phyloP scores from a whole-genome alignment of 2,888 invertebrate genomes.

The Callosobruchus maculatus region DNA sequence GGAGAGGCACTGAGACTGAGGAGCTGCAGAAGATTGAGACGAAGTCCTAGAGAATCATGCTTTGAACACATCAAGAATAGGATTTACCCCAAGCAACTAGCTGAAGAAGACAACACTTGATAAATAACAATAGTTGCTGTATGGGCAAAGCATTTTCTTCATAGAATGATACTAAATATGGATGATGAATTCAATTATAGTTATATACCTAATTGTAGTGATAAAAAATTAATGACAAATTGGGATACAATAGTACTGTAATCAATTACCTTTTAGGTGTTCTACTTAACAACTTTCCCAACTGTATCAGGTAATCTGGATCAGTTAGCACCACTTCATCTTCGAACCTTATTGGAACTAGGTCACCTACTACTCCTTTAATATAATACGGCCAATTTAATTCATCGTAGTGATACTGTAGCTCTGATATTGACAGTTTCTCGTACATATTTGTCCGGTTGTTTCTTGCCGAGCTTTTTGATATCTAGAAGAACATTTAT shows the following conservation, averaged over 20 bases:
- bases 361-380: constrained; percentile 22
- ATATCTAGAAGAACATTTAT: constrained; percentile 28
- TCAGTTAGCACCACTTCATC: constrained; percentile 38
- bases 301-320: constrained; percentile 35
- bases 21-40: too few relatives aligned
- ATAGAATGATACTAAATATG: too few relatives aligned
- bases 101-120: too few relatives aligned
- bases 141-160: too few relatives aligned
- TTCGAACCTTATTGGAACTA: constrained; percentile 11
- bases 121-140: too few relatives aligned
- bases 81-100: too few relatives aligned
- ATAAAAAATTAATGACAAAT: too few relatives aligned
- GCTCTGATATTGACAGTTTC: constrained; percentile 43
- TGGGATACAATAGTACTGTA: neutral
- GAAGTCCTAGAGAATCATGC: too few relatives aligned
- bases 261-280: constrained; percentile 42
- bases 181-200: too few relatives aligned
- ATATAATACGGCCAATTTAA: constrained; percentile 42
- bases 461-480: constrained; percentile 23
- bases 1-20: too few relatives aligned
- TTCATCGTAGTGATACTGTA: constrained; percentile 49
- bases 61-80: too few relatives aligned
- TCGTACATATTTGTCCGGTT: constrained; percentile 29
- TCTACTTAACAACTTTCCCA: constrained; percentile 32
- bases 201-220: too few relatives aligned